Conservation (phyloP, 2,797 vertebrate species). For the Anomalospiza imberbis region DNA sequence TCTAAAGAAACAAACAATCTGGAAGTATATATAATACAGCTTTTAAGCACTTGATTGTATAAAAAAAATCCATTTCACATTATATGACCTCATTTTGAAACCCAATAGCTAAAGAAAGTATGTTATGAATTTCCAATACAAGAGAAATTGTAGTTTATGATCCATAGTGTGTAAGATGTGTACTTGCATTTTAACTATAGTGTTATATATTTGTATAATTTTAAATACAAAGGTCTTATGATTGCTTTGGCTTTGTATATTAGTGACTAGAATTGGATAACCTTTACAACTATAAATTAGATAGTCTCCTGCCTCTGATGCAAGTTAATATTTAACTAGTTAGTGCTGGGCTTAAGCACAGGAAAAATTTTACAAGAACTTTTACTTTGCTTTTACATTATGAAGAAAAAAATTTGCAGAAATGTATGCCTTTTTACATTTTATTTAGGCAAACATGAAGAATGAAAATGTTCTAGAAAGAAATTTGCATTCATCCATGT, state of each 20-base stretch:
- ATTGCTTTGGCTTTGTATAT: conserved; percentile 51
- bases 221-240: conserved; percentile 47
- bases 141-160: conserved; percentile 60
- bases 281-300: not conserved
- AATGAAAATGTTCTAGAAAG: not conserved
- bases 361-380: not conserved
- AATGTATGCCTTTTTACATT: not conserved
- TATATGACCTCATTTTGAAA: conserved; percentile 70
- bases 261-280: not conserved
- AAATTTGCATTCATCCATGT: not conserved
- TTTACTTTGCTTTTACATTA: not conserved
- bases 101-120: conserved; percentile 58
- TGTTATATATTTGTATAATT: conserved; percentile 21
- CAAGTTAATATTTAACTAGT: not conserved
- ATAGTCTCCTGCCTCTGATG: not conserved
- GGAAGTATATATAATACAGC: conserved; percentile 30
- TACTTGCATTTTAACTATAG: conserved; percentile 55
- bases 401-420: not conserved
- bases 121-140: conserved; percentile 66
- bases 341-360: not conserved
- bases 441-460: not conserved
- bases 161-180: conserved; percentile 38
- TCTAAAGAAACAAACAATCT: conserved; percentile 62
- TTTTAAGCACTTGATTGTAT: conserved; percentile 64
- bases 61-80: conserved; percentile 71